Evolutionary conservation across 2,113 vertebrate genomes (phyloP).

Genomic region (Capricornis sumatraensis): DNA sequence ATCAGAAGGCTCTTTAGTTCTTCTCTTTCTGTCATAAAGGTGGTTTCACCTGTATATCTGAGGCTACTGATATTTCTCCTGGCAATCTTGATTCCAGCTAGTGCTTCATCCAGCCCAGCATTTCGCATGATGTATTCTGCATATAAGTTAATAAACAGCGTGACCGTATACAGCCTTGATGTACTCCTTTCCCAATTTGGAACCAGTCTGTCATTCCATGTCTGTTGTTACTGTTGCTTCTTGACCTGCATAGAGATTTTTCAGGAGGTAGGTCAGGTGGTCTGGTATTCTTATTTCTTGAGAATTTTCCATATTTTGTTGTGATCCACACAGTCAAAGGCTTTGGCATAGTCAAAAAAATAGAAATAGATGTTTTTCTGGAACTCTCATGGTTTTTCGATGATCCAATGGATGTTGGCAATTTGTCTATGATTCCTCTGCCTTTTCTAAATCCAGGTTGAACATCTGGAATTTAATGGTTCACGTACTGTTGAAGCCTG

Average conservation of each 20-base stretch:
- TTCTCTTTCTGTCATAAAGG: background rate
- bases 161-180: background rate
- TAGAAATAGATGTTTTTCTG: background rate
- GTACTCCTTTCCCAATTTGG: background rate
- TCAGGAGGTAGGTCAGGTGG: background rate
- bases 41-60: background rate
- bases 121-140: background rate
- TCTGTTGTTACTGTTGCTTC: background rate
- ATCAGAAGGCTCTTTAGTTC: background rate
- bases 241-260: background rate
- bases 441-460: background rate
- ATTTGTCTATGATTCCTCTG: background rate
- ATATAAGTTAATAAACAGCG: background rate
- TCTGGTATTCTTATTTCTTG: background rate
- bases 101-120: background rate
- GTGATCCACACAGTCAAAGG: background rate
- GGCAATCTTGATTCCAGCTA: background rate
- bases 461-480: background rate
- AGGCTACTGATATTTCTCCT: background rate
- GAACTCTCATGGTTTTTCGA: background rate
- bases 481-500: background rate
- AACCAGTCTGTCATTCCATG: background rate
- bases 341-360: background rate
- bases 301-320: background rate
- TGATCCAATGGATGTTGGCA: background rate